Conservation (phyloP, 2,888 invertebrate species). For the Selenia dentaria region DNA sequence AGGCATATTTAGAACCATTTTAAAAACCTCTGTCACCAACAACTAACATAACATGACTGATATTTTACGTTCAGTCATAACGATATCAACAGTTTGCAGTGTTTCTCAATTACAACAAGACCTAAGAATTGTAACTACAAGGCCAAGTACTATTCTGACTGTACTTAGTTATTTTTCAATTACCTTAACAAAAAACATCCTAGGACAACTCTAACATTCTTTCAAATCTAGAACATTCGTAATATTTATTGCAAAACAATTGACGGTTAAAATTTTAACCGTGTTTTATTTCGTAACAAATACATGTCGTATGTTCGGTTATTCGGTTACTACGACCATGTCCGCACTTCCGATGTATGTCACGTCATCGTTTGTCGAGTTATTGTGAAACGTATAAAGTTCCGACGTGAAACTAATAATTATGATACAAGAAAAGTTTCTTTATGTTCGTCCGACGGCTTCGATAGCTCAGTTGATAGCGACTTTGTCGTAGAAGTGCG, state of each 20-base stretch:
- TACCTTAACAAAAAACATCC: constrained; percentile 22
- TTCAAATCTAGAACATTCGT: constrained; percentile 15
- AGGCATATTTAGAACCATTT: too few species aligned
- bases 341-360: constrained; percentile 15
- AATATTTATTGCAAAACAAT: constrained; percentile 19
- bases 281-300: constrained; percentile 13
- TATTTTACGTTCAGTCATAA: too few species aligned
- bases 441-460: too few species aligned
- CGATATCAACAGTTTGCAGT: too few species aligned
- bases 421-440: too few species aligned
- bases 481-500: too few species aligned
- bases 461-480: too few species aligned
- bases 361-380: constrained; percentile 7
- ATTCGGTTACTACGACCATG: constrained; percentile 4
- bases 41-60: too few species aligned
- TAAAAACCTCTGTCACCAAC: too few species aligned
- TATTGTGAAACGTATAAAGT: constrained; percentile 5
- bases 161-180: constrained; percentile 18
- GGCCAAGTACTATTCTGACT: constrained; percentile 7
- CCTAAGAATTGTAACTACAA: background rate
- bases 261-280: constrained; percentile 9
- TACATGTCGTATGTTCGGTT: background rate
- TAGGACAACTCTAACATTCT: constrained; percentile 30
- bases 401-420: background rate
- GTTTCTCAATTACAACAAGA: background rate